Evolutionary conservation across 2,113 vertebrate species (phyloP), one percentile per base, ranked within the genome.

Genomic region (Bubo blakistoni): DNA sequence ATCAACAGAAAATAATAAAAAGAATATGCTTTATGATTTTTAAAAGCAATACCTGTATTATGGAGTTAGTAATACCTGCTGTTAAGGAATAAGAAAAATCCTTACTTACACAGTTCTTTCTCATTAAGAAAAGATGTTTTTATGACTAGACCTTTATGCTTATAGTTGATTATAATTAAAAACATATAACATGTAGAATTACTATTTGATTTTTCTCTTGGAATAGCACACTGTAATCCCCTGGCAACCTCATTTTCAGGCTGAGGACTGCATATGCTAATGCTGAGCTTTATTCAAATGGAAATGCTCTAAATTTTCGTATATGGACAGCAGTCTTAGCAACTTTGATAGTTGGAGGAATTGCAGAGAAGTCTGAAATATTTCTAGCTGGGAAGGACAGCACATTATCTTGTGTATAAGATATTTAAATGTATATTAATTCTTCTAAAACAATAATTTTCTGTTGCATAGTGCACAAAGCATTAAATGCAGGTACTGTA

Each of bases 171-270:
- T 87, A 62, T 52, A 80, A 46, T 52, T 57, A 81, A 44, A 51
- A 86, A 66, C 16, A 61, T 81, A 19, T 7, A 82, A 54, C 22
- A 73, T 47, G 36, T 42, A 51, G 66, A 87, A 74, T 57, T 78
- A 11, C 12, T 77, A 4, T 90, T 85, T 76, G 19, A 36, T 95
- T 92, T 86, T 96, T 86, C 57, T 88, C 66, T 86, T 86, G 73
- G 51, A 92, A 69, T 29, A 76, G 42, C 69, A 82, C n/a, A 40
- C 44, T 90, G 9, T 94, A 93, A 94, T 96, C 81, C 95, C 42
- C 69, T 96, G 78, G 67, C 71, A 96, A 96, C 73, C 90, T 81
- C 69, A 65, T 95, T 97, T 96, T 81, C 77, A 76, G 81, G 16
- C 67, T 77, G 72, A 88, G 76, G 46, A 58, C 74, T 78, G 51